These are phyloP conservation scores for Brotula barbata DNA, from an alignment of 2,797 vertebrate genomes.

Conservation along the genomic window DNA sequence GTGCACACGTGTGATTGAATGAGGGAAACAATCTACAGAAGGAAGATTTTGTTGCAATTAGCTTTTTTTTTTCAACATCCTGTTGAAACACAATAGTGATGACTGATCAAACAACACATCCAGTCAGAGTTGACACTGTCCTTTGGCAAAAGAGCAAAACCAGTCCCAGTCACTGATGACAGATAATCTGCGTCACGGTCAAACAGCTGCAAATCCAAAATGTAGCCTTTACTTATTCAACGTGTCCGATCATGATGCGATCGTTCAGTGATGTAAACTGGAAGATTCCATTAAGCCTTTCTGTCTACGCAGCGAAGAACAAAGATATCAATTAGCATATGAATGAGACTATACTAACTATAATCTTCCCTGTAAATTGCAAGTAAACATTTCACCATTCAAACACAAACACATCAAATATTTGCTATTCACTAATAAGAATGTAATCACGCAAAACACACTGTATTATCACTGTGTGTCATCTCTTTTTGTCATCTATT, in stretches of 20 bases:
- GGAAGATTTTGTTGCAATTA: too few relatives aligned
- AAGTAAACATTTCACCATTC: conserved; percentile 22
- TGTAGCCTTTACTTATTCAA: not conserved
- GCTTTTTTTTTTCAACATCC: too few relatives aligned
- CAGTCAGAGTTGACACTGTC: conserved; percentile 1
- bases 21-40: too few relatives aligned
- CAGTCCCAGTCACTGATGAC: too few relatives aligned
- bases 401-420: conserved; percentile 29
- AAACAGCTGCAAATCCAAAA: conserved; percentile 1
- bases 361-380: conserved; percentile 6
- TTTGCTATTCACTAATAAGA: conserved; percentile 9
- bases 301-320: conserved; percentile 25
- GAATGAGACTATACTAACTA: conserved; percentile 22
- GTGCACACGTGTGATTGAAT: too few relatives aligned
- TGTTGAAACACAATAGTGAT: too few relatives aligned
- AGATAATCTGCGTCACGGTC: not conserved
- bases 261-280: not conserved
- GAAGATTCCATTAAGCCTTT: conserved; percentile 11
- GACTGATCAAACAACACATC: conserved; percentile 11
- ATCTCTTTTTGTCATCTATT: conserved; percentile 27
- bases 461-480: conserved; percentile 3
- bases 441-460: conserved; percentile 5
- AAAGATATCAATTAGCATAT: conserved; percentile 36
- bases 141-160: not conserved
- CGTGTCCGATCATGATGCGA: not conserved